Percentiles rank a stretch among this genome's conserved stretches.
phyloP scores from a whole-genome alignment of 2,888 invertebrate genomes.

The Oegoconia quadripuncta region DNA sequence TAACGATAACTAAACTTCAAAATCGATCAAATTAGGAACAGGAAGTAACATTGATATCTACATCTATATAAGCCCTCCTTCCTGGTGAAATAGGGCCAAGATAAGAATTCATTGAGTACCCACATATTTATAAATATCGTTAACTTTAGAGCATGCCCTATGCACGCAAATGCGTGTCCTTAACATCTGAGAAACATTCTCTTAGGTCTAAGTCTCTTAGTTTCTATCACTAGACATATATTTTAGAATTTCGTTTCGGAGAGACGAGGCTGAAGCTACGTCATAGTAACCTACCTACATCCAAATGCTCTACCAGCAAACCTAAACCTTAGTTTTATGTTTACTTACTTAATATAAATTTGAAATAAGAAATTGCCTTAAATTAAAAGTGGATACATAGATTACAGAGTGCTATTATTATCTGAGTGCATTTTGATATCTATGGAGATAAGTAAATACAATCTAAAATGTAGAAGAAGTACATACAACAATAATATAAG shows the following conservation, averaged over 20 bases:
- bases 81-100: no score
- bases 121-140: no score
- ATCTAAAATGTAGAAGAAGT: slow-evolving; percentile 18
- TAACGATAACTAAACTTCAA: no score
- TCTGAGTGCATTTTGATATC: slow-evolving; percentile 24
- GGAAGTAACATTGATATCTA: no score
- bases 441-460: slow-evolving; percentile 18
- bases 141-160: background rate
- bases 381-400: slow-evolving; percentile 38
- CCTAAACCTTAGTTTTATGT: slow-evolving; percentile 29
- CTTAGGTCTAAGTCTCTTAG: slow-evolving; percentile 33
- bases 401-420: slow-evolving; percentile 38
- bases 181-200: slow-evolving; percentile 24
- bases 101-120: no score
- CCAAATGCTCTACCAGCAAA: slow-evolving; percentile 39
- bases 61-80: no score
- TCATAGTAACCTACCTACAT: slow-evolving; percentile 38
- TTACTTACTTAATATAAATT: slow-evolving; percentile 8
- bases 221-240: slow-evolving; percentile 57
- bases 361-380: slow-evolving; percentile 26
- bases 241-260: slow-evolving; percentile 76
- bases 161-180: background rate
- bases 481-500: no score
- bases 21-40: no score
- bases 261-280: slow-evolving; percentile 44